phyloP scores from a whole-genome alignment of 1,140 invertebrate species.

The Trinorchestia longiramus region DNA sequence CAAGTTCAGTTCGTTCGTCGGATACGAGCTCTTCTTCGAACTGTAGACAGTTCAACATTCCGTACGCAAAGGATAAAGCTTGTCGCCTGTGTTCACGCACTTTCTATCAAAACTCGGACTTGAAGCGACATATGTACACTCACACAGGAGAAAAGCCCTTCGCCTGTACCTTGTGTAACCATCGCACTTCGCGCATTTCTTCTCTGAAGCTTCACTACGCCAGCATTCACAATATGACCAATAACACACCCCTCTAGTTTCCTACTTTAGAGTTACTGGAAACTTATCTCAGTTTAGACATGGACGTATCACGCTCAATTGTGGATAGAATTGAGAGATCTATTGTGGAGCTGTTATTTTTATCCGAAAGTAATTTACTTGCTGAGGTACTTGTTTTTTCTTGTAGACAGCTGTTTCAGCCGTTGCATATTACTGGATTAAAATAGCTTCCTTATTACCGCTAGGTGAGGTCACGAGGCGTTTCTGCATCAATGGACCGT shows the following conservation, averaged over 20 bases:
- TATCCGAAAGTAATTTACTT: background rate
- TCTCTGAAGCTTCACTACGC: slow-evolving; percentile 39
- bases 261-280: background rate
- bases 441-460: slow-evolving; percentile 28
- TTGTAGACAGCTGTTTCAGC: background rate
- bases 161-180: slow-evolving; percentile 48
- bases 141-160: slow-evolving; percentile 57
- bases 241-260: background rate
- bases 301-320: background rate
- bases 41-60: background rate
- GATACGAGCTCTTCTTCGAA: background rate
- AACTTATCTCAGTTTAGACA: background rate
- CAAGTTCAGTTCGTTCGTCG: background rate
- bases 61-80: background rate
- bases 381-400: background rate
- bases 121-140: slow-evolving; percentile 55
- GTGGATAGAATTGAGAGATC: background rate
- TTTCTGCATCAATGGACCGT: slow-evolving; percentile 21
- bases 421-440: background rate
- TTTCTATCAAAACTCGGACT: slow-evolving; percentile 56
- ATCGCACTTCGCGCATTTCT: slow-evolving; percentile 47
- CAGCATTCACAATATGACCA: slow-evolving; percentile 5
- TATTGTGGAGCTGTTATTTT: background rate
- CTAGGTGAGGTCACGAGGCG: slow-evolving; percentile 35
- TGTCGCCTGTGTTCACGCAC: slow-evolving; percentile 15